phyloP scores from a whole-genome alignment of 2,888 invertebrate genomes.

The Nomada flava region DNA sequence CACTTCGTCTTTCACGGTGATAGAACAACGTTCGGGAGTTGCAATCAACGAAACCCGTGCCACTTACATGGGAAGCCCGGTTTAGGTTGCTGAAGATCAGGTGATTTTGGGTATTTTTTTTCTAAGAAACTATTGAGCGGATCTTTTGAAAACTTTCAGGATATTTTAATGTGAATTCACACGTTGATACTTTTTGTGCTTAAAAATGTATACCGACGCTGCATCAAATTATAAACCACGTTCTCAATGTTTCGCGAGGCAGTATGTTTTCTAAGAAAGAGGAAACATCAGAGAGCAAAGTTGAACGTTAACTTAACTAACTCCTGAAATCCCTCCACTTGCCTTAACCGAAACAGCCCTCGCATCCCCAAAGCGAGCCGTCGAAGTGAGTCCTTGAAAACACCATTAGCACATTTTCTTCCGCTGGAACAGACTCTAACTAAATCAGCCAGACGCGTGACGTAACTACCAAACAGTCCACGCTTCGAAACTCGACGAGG shows the following conservation, averaged over 20 bases:
- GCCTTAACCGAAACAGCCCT: not conserved
- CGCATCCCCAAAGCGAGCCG: not conserved
- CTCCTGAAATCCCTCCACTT: slow-evolving; percentile 5
- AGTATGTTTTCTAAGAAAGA: not conserved
- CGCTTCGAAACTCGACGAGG: not conserved
- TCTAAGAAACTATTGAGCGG: too few relatives aligned
- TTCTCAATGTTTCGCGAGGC: too few relatives aligned
- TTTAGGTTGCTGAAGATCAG: too few relatives aligned
- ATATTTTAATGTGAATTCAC: too few relatives aligned
- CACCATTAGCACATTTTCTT: slow-evolving; percentile 34
- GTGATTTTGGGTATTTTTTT: too few relatives aligned
- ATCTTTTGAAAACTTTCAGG: too few relatives aligned
- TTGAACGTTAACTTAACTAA: slow-evolving; percentile 8
- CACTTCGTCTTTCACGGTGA: slow-evolving; percentile 41
- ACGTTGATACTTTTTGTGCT: too few relatives aligned
- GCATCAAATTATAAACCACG: too few relatives aligned
- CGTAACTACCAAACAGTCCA: slow-evolving; percentile 16
- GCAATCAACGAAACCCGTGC: too few relatives aligned
- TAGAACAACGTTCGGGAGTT: not conserved
- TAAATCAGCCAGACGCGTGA: slow-evolving; percentile 31
- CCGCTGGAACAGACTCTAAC: not conserved
- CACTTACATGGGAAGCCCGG: too few relatives aligned
- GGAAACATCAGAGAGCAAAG: not conserved
- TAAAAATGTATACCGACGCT: too few relatives aligned
- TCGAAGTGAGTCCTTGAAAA: slow-evolving; percentile 12